These are phyloP conservation scores for Mongoloraphidia duomilia DNA, from an alignment of 2,888 invertebrate species.

Conservation along the genomic window DNA sequence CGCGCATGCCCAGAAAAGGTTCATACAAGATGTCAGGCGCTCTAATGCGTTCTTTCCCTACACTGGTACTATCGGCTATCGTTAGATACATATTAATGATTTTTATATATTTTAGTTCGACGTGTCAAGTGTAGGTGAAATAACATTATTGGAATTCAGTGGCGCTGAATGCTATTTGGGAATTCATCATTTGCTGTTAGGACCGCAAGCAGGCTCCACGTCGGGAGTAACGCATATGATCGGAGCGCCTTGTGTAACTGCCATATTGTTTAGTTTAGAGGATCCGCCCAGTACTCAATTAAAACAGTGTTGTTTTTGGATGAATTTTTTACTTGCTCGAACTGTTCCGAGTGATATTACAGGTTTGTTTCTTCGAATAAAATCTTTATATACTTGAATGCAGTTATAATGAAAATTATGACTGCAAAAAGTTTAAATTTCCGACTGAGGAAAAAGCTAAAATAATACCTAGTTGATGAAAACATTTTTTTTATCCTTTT, in stretches of 20 bases:
- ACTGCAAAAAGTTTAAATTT: too few relatives aligned
- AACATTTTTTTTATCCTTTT: too few relatives aligned
- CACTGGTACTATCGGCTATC: too few relatives aligned
- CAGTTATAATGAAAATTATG: too few relatives aligned
- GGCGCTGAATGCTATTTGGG: slow-evolving; percentile 58
- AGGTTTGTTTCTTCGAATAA: slow-evolving; percentile 3
- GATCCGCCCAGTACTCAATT: slow-evolving; percentile 52
- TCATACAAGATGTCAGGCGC: not conserved
- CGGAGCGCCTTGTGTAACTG: slow-evolving; percentile 27
- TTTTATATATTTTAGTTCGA: slow-evolving; percentile 28
- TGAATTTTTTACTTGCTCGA: slow-evolving; percentile 55
- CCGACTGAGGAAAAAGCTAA: too few relatives aligned
- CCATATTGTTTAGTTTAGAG: slow-evolving; percentile 50
- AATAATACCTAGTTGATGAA: too few relatives aligned
- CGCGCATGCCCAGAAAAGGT: not conserved
- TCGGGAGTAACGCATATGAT: not conserved
- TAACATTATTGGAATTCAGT: slow-evolving; percentile 60
- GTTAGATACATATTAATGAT: not conserved
- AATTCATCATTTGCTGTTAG: slow-evolving; percentile 59
- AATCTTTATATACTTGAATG: too few relatives aligned
- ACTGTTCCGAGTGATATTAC: slow-evolving; percentile 8
- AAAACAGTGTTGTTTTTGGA: slow-evolving; percentile 57
- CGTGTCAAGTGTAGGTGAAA: slow-evolving; percentile 42
- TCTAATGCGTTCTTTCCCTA: too few relatives aligned
- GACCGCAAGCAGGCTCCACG: slow-evolving; percentile 19